Percentiles rank a stretch among this genome's conserved stretches.
phyloP scores from a whole-genome alignment of 1,140 invertebrate genomes.

The Acromyrmex charruanus region DNA sequence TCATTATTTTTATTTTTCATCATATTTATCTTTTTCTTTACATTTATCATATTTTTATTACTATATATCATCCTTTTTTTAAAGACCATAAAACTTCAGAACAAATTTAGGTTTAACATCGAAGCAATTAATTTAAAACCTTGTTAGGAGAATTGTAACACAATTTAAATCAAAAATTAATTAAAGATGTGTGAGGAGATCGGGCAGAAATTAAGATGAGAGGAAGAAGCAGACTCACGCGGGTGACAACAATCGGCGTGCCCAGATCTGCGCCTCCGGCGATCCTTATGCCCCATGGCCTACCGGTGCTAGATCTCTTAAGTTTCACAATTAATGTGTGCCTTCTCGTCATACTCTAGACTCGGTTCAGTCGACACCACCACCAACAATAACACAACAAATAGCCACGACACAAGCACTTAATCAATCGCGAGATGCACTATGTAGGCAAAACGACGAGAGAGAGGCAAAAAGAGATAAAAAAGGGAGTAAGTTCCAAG shows the following conservation, averaged over 20 bases:
- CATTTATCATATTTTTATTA: neutral
- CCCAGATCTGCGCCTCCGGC: constrained; percentile 96
- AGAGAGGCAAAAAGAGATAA: neutral
- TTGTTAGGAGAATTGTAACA: neutral
- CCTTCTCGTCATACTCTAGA: constrained; percentile 87
- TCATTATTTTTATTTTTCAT: neutral
- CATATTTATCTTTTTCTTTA: neutral
- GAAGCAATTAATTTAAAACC: neutral
- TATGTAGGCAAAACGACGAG: neutral
- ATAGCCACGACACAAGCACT: constrained; percentile 32
- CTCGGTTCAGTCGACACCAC: constrained; percentile 31
- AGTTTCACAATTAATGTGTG: constrained; percentile 92
- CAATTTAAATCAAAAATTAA: constrained; percentile 16
- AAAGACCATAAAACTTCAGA: neutral
- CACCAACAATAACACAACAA: constrained; percentile 43
- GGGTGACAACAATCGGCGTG: constrained; percentile 95
- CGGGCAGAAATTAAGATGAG: neutral
- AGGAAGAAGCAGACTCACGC: constrained; percentile 89
- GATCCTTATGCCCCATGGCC: constrained; percentile 96
- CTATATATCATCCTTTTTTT: neutral
- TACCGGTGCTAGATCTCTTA: constrained; percentile 90
- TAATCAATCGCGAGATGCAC: constrained; percentile 23
- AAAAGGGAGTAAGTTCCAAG: neutral
- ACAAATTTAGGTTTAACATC: neutral
- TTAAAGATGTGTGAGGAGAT: neutral